phyloP scores from a whole-genome alignment of 2,888 invertebrate species.

The Yponomeuta plumbellus region DNA sequence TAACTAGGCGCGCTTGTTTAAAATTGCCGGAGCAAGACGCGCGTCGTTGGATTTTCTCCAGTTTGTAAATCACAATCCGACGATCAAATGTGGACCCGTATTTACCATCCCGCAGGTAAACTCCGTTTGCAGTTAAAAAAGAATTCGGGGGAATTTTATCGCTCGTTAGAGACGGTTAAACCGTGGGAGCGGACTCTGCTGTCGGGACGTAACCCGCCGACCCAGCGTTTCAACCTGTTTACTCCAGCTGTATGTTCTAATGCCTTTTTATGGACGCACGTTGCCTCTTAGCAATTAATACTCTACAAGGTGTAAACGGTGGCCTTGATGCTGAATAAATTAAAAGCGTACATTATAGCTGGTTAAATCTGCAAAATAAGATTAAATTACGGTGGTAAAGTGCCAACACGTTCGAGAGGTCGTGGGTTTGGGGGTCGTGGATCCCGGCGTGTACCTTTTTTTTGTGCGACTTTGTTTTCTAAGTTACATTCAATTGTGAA shows the following conservation, averaged over 20 bases:
- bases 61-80: slow-evolving; percentile 61
- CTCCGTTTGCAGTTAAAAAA: slow-evolving; percentile 66
- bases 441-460: too few species aligned
- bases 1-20: slow-evolving; percentile 13
- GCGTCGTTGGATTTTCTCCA: slow-evolving; percentile 43
- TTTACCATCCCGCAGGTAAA: slow-evolving; percentile 72
- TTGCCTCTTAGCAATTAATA: background rate
- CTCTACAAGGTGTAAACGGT: background rate
- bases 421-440: too few species aligned
- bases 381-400: too few species aligned
- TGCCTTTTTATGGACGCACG: background rate
- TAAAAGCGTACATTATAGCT: background rate
- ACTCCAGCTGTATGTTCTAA: background rate
- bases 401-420: too few species aligned
- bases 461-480: too few species aligned
- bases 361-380: too few species aligned
- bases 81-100: slow-evolving; percentile 64
- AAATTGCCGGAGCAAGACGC: slow-evolving; percentile 29
- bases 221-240: slow-evolving; percentile 17
- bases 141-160: slow-evolving; percentile 64
- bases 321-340: background rate
- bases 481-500: too few species aligned
- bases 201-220: slow-evolving; percentile 28
- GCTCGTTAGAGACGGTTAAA: slow-evolving; percentile 68
- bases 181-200: slow-evolving; percentile 35